A percentile compares a stretch with the other conserved stretches of the same genome.
phyloP scores from a whole-genome alignment of 2,888 invertebrate genomes.

The Drosophila setosimentum region DNA sequence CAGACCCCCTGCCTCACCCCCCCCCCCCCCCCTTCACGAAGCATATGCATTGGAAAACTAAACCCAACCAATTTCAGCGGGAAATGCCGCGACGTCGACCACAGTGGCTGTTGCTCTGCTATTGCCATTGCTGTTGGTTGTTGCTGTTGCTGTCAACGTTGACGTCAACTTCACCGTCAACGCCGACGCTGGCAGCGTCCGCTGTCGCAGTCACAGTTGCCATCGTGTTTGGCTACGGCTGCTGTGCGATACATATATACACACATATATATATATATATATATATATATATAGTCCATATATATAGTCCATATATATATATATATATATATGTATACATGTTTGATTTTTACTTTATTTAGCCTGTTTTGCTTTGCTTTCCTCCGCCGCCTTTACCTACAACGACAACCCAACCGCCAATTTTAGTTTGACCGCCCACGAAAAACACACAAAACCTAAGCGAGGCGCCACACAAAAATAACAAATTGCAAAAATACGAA shows the following conservation, averaged over 20 bases:
- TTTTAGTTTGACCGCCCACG: constrained; percentile 12
- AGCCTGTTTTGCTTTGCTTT: constrained; percentile 3
- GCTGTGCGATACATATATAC: constrained; percentile 5
- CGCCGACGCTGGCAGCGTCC: constrained; percentile 10
- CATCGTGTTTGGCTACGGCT: constrained; percentile 11
- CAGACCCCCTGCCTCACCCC: no score
- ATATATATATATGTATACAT: not conserved
- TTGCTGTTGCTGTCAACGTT: constrained; percentile 11
- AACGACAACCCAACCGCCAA: not conserved
- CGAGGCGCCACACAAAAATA: constrained; percentile 13
- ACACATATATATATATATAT: not conserved
- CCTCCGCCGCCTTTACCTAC: not conserved
- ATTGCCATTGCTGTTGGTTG: constrained; percentile 3
- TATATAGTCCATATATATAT: not conserved
- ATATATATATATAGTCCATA: not conserved
- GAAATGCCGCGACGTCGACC: constrained; percentile 31
- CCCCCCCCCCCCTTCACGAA: constrained; percentile 17
- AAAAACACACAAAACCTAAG: constrained; percentile 20
- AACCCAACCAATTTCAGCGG: constrained; percentile 57
- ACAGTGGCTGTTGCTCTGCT: constrained; percentile 13
- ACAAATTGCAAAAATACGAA: constrained; percentile 40
- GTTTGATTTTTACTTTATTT: constrained; percentile 1
- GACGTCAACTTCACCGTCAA: constrained; percentile 26
- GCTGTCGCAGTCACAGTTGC: constrained; percentile 15
- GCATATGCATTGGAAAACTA: constrained; percentile 73